These are phyloP conservation scores for Phoebastria nigripes DNA, from an alignment of 2,797 vertebrate genomes.

Conservation along the genomic window DNA sequence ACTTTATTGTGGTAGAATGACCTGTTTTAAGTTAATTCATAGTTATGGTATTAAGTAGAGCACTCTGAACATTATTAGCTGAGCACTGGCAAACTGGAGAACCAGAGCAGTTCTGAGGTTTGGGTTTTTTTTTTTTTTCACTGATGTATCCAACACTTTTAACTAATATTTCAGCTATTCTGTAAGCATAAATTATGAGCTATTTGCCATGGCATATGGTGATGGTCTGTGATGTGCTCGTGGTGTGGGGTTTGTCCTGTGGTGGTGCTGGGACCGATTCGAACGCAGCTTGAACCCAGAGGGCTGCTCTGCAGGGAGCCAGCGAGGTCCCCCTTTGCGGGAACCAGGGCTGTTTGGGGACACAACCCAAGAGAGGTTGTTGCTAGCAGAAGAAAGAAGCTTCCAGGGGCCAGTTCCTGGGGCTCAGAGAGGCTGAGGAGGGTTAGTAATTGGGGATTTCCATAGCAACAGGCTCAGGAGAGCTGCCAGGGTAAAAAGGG, in stretches of 20 bases:
- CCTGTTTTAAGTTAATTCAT: neutral
- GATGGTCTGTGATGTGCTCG: neutral
- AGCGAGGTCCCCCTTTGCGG: accelerated
- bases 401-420: neutral
- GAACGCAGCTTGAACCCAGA: neutral
- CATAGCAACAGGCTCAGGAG: neutral
- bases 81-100: neutral
- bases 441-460: neutral
- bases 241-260: neutral
- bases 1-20: neutral
- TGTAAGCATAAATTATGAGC: neutral
- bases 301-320: neutral
- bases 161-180: neutral
- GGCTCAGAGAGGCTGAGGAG: neutral
- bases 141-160: neutral
- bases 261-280: accelerated
- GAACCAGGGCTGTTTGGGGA: neutral
- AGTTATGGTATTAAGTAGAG: neutral
- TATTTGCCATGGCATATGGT: accelerated
- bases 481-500: neutral
- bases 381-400: neutral
- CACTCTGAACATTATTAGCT: neutral
- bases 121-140: neutral
- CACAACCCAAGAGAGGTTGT: neutral
- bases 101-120: neutral